phyloP scores from a whole-genome alignment of 2,113 vertebrate species.

The Oreochromis spilurus region DNA sequence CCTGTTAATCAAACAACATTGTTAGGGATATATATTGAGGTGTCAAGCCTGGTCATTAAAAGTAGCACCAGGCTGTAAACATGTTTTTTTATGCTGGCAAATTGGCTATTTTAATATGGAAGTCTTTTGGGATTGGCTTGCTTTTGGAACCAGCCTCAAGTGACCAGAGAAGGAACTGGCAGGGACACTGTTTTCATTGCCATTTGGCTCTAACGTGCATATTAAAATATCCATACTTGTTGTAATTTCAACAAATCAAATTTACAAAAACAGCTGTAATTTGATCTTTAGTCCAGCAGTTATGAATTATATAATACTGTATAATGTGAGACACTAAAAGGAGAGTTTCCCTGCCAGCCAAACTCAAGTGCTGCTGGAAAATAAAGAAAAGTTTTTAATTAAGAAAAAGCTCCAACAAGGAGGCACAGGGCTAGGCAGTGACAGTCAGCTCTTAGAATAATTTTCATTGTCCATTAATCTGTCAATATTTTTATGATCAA shows the following conservation, averaged over 20 bases:
- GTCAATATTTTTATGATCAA: neutral
- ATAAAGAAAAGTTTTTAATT: neutral
- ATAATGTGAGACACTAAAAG: neutral
- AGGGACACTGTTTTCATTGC: neutral
- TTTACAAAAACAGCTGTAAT: neutral
- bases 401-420: neutral
- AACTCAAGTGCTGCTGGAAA: neutral
- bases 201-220: neutral
- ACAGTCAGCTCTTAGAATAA: neutral
- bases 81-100: neutral
- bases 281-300: neutral
- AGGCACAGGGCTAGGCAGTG: neutral
- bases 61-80: neutral
- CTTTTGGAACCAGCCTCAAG: neutral
- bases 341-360: neutral
- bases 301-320: neutral
- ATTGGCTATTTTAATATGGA: neutral
- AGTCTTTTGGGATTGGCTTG: neutral
- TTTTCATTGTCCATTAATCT: neutral
- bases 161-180: neutral
- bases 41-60: neutral
- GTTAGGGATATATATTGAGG: neutral
- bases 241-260: neutral
- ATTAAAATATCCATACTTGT: neutral
- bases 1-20: neutral